These are phyloP conservation scores for Drosophila elegans DNA, from an alignment of 1,140 invertebrate species.

Conservation along the genomic window DNA sequence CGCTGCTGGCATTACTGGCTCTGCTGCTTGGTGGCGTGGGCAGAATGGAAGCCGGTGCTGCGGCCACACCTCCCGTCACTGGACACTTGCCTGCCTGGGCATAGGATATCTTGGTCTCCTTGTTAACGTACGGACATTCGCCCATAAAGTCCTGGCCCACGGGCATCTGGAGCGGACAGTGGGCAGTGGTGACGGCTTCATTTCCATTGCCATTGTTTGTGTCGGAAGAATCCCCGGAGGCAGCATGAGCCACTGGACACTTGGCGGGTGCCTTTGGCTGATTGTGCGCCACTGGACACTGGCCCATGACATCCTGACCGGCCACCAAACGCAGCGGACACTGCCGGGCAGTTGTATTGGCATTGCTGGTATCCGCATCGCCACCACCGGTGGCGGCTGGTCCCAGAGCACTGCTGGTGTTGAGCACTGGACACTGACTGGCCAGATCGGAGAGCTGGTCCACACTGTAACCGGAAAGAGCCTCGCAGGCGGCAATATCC, in stretches of 20 bases:
- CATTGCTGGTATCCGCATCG: slow-evolving; percentile 58
- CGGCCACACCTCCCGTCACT: slow-evolving; percentile 42
- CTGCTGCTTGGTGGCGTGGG: slow-evolving; percentile 61
- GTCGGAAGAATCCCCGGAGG: slow-evolving; percentile 24
- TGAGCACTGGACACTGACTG: slow-evolving; percentile 75
- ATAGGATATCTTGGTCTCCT: slow-evolving; percentile 65
- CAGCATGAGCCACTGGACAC: slow-evolving; percentile 62
- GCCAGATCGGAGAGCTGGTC: slow-evolving; percentile 81
- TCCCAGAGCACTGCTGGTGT: slow-evolving; percentile 33
- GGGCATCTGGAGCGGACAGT: slow-evolving; percentile 85
- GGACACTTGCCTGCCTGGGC: slow-evolving; percentile 74
- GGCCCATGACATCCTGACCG: slow-evolving; percentile 86
- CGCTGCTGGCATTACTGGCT: slow-evolving; percentile 34
- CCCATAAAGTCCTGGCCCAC: slow-evolving; percentile 86
- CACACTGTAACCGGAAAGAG: slow-evolving; percentile 57
- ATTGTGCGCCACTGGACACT: slow-evolving; percentile 85
- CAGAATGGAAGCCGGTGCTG: slow-evolving; percentile 38
- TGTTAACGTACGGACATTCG: slow-evolving; percentile 85
- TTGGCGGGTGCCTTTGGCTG: slow-evolving; percentile 73
- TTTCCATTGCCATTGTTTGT: slow-evolving; percentile 25
- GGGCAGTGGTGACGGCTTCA: slow-evolving; percentile 10
- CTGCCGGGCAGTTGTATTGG: slow-evolving; percentile 37
- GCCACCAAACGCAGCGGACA: slow-evolving; percentile 85
- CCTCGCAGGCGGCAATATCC: slow-evolving; percentile 53
- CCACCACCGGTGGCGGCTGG: slow-evolving; percentile 53